Percentiles rank a stretch among this genome's conserved stretches.
phyloP scores from a whole-genome alignment of 1,140 invertebrate genomes.

The Drosophila lacteicornis region DNA sequence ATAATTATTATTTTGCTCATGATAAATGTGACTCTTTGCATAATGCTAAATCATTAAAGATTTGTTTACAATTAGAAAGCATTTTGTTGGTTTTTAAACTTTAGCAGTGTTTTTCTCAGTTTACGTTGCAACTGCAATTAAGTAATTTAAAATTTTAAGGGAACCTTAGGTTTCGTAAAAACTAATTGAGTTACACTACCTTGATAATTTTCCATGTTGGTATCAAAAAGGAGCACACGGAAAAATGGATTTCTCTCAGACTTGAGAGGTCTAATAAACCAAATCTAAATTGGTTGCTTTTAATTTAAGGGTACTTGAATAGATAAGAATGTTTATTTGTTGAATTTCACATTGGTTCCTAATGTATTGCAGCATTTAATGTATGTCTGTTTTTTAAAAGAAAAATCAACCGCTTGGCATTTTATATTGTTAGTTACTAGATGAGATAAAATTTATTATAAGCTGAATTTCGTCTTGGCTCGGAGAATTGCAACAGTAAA shows the following conservation, averaged over 20 bases:
- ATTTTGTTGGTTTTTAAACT: neutral
- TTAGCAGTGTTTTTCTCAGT: neutral
- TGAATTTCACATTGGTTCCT: neutral
- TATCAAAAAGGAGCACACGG: neutral
- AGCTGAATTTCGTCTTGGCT: constrained; percentile 1
- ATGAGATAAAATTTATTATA: no score
- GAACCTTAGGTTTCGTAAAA: no score
- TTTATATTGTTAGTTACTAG: neutral
- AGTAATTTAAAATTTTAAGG: no score
- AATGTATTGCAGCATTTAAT: neutral
- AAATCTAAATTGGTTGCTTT: neutral
- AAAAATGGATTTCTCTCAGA: neutral
- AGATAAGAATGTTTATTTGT: neutral
- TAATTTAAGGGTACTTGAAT: neutral
- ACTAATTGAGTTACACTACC: no score
- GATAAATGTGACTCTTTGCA: neutral
- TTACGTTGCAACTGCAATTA: neutral
- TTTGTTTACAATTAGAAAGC: neutral
- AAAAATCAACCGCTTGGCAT: no score
- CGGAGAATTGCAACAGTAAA: neutral
- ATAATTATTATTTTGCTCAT: constrained; percentile 2
- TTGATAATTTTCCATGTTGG: neutral
- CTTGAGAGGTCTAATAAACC: no score
- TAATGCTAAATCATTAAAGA: no score
- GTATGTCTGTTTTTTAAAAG: neutral